These are phyloP conservation scores for Climacteris rufus DNA, from an alignment of 2,113 vertebrate genomes.

Conservation along the genomic window DNA sequence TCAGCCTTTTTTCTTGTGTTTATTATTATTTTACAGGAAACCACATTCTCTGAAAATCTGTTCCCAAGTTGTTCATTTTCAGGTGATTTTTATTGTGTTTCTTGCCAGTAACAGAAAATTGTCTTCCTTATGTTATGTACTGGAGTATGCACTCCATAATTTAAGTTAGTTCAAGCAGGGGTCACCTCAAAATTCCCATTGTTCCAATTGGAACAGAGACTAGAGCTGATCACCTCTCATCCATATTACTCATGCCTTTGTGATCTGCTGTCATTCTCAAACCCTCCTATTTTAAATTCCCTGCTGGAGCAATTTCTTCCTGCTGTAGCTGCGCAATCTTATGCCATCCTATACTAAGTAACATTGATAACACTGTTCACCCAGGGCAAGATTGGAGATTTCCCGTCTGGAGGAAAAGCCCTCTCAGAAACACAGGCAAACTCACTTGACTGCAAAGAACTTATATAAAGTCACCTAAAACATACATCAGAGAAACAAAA, in stretches of 20 bases:
- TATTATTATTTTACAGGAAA: constrained; percentile 7
- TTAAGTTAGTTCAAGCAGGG: neutral
- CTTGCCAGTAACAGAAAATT: constrained; percentile 11
- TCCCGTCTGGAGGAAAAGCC: neutral
- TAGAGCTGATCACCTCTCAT: neutral
- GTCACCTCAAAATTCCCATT: neutral
- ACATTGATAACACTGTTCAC: neutral
- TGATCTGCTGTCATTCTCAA: constrained; percentile 14
- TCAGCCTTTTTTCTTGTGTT: neutral
- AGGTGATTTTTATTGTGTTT: neutral
- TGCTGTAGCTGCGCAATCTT: neutral
- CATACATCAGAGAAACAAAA: neutral
- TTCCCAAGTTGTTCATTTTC: constrained; percentile 20
- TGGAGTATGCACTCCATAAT: neutral
- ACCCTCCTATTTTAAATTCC: neutral
- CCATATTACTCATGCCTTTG: neutral
- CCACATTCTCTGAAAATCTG: neutral
- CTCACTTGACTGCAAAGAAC: neutral
- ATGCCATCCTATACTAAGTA: neutral
- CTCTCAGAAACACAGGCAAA: neutral
- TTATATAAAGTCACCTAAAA: neutral
- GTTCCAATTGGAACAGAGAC: neutral
- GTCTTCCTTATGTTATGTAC: neutral
- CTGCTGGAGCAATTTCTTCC: neutral
- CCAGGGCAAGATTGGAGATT: neutral